Percentiles rank a stretch among this genome's conserved stretches.
phyloP scores from a whole-genome alignment of 2,888 invertebrate genomes.

The Thumatha senex region DNA sequence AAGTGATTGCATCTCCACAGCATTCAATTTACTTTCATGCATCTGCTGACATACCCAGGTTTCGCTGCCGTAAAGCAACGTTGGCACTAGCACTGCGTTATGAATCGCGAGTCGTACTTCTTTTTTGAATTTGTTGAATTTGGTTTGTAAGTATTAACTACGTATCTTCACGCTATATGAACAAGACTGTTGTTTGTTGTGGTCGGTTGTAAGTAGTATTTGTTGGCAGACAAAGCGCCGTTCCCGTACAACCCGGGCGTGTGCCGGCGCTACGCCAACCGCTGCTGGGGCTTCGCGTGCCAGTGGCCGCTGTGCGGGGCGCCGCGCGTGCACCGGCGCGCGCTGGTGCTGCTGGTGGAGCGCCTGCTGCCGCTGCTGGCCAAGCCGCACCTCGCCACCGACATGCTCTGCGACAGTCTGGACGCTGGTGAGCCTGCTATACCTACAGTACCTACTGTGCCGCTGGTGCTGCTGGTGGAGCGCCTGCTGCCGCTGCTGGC shows the following conservation, averaged over 20 bases:
- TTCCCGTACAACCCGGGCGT: constrained; percentile 84
- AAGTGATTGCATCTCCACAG: too few species aligned
- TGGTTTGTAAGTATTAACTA: too few species aligned
- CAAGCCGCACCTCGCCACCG: constrained; percentile 92
- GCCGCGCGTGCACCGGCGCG: constrained; percentile 87
- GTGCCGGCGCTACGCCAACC: constrained; percentile 85
- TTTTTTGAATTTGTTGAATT: too few species aligned
- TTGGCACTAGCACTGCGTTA: too few species aligned
- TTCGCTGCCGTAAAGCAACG: too few species aligned
- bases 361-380: constrained; percentile 91
- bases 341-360: constrained; percentile 92
- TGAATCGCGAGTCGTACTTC: too few species aligned
- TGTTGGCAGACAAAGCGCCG: constrained; percentile 53
- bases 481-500: constrained; percentile 91
- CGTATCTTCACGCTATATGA: too few species aligned
- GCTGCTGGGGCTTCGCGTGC: constrained; percentile 90
- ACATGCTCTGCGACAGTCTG: constrained; percentile 95
- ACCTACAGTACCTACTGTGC: neutral
- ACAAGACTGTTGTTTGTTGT: too few species aligned
- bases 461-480: constrained; percentile 92
- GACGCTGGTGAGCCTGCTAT: constrained; percentile 85
- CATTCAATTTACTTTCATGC: too few species aligned
- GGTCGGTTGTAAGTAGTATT: too few species aligned
- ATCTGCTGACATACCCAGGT: too few species aligned
- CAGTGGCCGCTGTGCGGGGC: constrained; percentile 87